A percentile compares a stretch with the other conserved stretches of the same genome.
Evolutionary conservation across 2,797 vertebrate species (phyloP).

Genomic region (Anguilla obscura): DNA sequence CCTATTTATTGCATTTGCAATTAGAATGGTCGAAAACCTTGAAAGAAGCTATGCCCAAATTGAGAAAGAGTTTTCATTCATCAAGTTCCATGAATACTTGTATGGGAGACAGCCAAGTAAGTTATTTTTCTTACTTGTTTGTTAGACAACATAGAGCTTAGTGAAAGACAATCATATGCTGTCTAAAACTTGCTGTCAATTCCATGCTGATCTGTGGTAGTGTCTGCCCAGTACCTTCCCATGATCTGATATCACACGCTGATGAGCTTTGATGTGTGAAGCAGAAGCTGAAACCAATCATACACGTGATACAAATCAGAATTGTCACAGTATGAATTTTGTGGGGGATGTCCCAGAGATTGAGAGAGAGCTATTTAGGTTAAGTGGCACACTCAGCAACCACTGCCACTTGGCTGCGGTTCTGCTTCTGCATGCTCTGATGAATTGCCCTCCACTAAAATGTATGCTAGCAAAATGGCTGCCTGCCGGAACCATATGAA

Average conservation of each 20-base stretch:
- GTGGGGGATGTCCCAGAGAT: background rate
- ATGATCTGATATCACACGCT: background rate
- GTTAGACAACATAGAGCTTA: background rate
- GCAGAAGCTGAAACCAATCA: background rate
- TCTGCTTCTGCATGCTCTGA: background rate
- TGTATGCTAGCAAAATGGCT: too few species aligned
- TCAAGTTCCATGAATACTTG: too few species aligned
- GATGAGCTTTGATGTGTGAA: background rate
- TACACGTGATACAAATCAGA: background rate
- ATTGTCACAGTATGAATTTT: background rate
- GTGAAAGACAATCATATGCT: background rate
- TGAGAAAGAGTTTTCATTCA: too few species aligned
- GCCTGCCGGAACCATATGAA: background rate
- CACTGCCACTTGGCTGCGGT: background rate
- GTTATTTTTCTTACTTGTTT: background rate
- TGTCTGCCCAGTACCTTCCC: background rate
- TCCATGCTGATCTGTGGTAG: too few species aligned
- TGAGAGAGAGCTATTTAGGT: background rate
- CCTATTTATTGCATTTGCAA: too few species aligned
- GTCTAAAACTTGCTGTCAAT: too few species aligned
- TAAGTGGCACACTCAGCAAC: background rate
- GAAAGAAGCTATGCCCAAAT: too few species aligned
- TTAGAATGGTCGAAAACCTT: too few species aligned
- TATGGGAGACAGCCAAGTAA: too few species aligned
- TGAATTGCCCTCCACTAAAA: background rate